Evolutionary conservation across 92 coral and sea anemone genomes (phyloP).

Genomic region (Porites divaricata): DNA sequence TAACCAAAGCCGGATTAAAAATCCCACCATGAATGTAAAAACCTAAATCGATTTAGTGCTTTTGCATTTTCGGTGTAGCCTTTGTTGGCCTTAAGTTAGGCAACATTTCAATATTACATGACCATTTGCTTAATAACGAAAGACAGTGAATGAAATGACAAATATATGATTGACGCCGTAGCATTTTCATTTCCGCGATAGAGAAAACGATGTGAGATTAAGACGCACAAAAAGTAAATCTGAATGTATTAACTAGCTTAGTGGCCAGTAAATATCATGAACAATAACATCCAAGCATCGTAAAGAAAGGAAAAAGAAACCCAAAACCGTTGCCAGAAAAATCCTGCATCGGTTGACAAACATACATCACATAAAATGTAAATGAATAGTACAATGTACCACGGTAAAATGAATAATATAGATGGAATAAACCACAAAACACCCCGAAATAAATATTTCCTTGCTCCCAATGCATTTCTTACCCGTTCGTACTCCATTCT

Average conservation of each 20-base stretch:
- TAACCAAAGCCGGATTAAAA: too few relatives aligned
- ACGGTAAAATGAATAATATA: slow-evolving; percentile 11
- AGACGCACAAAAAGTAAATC: background rate
- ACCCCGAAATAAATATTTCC: background rate
- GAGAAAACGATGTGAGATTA: background rate
- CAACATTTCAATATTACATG: too few relatives aligned
- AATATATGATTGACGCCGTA: too few relatives aligned
- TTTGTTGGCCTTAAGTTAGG: too few relatives aligned
- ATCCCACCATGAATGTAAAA: too few relatives aligned
- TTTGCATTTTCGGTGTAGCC: too few relatives aligned
- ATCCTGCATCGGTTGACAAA: slow-evolving; percentile 13
- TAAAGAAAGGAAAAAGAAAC: slow-evolving; percentile 8
- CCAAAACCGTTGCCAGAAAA: slow-evolving; percentile 30
- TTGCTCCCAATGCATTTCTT: slow-evolving; percentile 25
- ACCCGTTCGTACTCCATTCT: slow-evolving; percentile 17
- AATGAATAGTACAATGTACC: slow-evolving; percentile 23
- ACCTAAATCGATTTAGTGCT: too few relatives aligned
- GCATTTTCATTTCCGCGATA: too few relatives aligned
- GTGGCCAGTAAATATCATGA: slow-evolving; percentile 3
- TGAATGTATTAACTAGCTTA: background rate
- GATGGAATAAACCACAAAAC: slow-evolving; percentile 1
- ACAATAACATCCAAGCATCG: background rate
- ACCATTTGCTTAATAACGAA: too few relatives aligned
- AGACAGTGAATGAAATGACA: too few relatives aligned
- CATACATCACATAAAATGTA: background rate